Base-by-base conservation (phyloP, 2,113 vertebrate species). In the Daubentonia madagascariensis region DNA sequence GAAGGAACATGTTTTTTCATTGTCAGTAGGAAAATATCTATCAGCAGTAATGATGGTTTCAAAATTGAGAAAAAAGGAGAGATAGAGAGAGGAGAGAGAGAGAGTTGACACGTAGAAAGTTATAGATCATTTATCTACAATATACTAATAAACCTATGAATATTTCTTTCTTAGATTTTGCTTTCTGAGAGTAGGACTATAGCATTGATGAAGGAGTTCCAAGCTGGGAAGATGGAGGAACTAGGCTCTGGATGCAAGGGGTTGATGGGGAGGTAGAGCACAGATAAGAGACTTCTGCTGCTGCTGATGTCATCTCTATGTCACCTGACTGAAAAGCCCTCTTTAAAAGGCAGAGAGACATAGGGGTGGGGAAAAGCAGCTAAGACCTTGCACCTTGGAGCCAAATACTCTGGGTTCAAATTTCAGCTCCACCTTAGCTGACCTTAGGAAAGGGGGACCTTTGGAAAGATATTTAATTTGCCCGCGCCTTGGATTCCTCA, bases 151-250 rank as follows among this genome's bases (percentile, higher is more conserved):
- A 40, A 40, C 5, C 30, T 81, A 18, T 37, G 81, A 91, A 63
- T 89, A 91, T 13, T 85, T 89, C 35, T 83, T 94, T 72, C 16
- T 95, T 96, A 78, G 4, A 59, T 37, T 90, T 94, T 93, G 3
- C n/a, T 83, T 83, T 78, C 50, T 84, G 54, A 75, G 80, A 35
- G 18, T 78, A 59, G 32, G 35, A 40, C 18, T 75, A 5, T 17
- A 57, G 4, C 11, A 32, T 28, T 94, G 78, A 68, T 52, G 57
- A 78, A 92, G 37, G 61, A 57, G 43, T 92, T 86, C 32, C 25
- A 80, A 35, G 3, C 8, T 67, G 87, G 54, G 54, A 89, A 83
- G n/a, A 75, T 67, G 40, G 48, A 61, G 37, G 37, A 75, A 48
- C 5, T 30, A 52, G 12, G 20, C 9, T 50, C 37, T 80, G 22